Base-by-base conservation (phyloP, 1,140 invertebrate genomes). In the Nasonia vitripennis region DNA sequence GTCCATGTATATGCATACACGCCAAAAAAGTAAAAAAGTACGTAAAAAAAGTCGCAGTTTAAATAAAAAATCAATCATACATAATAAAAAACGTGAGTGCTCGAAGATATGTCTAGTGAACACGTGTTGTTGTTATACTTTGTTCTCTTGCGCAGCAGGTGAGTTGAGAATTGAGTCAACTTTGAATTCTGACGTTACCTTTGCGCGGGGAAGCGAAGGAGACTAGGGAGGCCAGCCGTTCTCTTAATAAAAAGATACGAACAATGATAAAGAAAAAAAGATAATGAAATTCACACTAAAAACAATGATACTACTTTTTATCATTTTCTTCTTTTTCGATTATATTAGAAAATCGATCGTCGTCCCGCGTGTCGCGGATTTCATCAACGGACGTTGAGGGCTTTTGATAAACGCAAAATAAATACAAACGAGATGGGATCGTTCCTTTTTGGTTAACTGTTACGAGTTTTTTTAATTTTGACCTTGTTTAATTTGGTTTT, bases 151-250 rank as follows among this genome's bases (percentile, higher is more conserved):
- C 90, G 91, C 93, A 90, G 90, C 93, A 93, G 92, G 93, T 93
- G 93, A 93, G 93, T 93, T 93, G 91, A 93, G 92, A 92, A 92
- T 93, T 93, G 92, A 93, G 88, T 93, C 93, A 93, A 91, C 92
- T 93, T 92, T 91, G 89, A 91, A 86, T 88, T 91, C 89, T 92
- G 89, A 91, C 89, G 90, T 91, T 91, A 91, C 91, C 89, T 92
- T 93, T 93, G 92, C 92, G 92, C 93, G 93, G 93, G 93, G 92
- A 93, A 93, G 92, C 91, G 91, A 93, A 91, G 91, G 90, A 62
- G 55, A 91, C 88, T 92, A 91, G 92, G 92, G 92, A 93, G 91
- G 92, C 92, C 92, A 93, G 92, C 92, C 91, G 92, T 91, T 89
- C 79, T 89, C 79, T 78, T n/a, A 23, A 31, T 34, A 31, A 71